Evolutionary conservation across 2,888 invertebrate genomes (phyloP), one percentile per base, ranked within the genome.

Genomic region (Lasioglossum lativentre): DNA sequence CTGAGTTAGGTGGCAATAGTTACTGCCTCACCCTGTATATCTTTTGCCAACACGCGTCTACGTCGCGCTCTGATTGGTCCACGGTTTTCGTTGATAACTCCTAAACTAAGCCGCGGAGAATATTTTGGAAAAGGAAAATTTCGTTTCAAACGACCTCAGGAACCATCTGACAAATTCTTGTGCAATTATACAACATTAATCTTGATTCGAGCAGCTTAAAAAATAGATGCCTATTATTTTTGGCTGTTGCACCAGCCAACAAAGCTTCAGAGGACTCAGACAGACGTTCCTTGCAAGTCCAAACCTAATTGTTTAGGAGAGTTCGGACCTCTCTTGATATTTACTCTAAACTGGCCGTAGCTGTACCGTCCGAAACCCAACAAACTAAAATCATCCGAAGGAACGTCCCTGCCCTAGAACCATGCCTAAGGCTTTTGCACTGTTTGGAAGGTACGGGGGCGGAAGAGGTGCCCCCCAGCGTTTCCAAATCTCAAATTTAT

Each of bases 401-500:
- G 19, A 63, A 63, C 27, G 16, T 5, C 59, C 27, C 1, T 59
- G 12, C 30, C 30, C 1, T 16, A 16, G 16, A 30, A 63, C 30
- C 6, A 30, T 30, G 63, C 30, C 63, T 63, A 30, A 30, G 16
- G 30, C 63, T 14, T n/a, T n/a, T 14, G 5, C 27, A 14, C 16
- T 12, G 63, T 63, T 63, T 63, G 30, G 1, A 56, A n/a, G 63
- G 19, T 16, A n/a, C 4, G 63, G 16, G 10, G 6, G 16, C 1
- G 16, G 16, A 30, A 12, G 19, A 8, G 47, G 23, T 6, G 8
- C 47, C 19, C 30, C 27, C 8, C 63, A 16, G 30, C 63, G 19
- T 30, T 63, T 63, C 63, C 63, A 63, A 63, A 63, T 63, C 30
- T 63, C 30, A 63, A 63, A 63, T 63, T 63, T 63, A 63, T 63